These are phyloP conservation scores for Ephialtes manifestator DNA, from an alignment of 2,888 invertebrate genomes.

Conservation along the genomic window DNA sequence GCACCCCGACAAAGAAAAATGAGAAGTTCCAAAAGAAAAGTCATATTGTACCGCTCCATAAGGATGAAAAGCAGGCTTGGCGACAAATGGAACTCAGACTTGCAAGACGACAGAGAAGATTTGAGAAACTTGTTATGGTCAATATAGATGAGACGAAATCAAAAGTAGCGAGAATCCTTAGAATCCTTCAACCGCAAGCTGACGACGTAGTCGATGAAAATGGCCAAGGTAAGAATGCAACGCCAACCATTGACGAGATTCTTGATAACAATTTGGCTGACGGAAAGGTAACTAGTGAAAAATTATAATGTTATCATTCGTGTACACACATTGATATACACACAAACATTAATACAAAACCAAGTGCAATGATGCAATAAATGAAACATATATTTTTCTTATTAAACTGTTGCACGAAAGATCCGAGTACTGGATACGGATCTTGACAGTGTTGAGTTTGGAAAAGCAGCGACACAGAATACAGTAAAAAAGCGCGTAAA, in stretches of 20 bases:
- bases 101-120: not conserved
- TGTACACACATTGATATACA: too few relatives aligned
- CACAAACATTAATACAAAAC: not conserved
- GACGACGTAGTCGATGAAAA: not conserved
- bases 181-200: not conserved
- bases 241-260: not conserved
- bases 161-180: not conserved
- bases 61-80: not conserved
- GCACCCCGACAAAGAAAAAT: not conserved
- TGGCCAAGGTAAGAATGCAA: not conserved
- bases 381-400: not conserved
- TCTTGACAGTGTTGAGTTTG: not conserved
- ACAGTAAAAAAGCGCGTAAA: not conserved
- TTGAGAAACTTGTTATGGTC: not conserved
- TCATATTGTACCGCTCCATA: not conserved
- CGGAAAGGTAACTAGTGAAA: not conserved
- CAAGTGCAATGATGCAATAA: not conserved
- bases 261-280: not conserved
- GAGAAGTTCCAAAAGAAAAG: not conserved
- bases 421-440: slow-evolving; percentile 1
- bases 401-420: slow-evolving; percentile 3
- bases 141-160: not conserved
- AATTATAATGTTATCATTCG: not conserved
- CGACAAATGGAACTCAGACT: not conserved
- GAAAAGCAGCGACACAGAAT: slow-evolving; percentile 1